Conservation (phyloP, 2,113 vertebrate species). For the Leucosticte australis region DNA sequence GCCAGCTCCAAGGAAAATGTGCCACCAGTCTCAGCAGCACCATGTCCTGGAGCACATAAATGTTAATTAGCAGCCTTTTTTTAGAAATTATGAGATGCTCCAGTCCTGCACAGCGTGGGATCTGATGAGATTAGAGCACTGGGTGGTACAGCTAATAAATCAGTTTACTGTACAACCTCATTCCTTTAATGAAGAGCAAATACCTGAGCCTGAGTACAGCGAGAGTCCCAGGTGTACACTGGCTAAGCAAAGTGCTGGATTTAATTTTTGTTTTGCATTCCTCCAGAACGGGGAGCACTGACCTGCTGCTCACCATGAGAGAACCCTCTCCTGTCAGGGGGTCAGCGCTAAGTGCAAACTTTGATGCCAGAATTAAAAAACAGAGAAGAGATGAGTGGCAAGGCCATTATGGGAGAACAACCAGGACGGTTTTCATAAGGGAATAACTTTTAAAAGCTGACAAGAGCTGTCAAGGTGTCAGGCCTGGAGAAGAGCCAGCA, state of each 20-base stretch:
- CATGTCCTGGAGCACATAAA: neutral
- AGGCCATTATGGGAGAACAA: conserved; percentile 12
- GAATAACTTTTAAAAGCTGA: conserved; percentile 43
- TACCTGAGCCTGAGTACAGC: neutral
- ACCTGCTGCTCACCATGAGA: neutral
- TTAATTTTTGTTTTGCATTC: neutral
- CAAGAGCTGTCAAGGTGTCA: conserved; percentile 62
- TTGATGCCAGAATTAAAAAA: conserved; percentile 26
- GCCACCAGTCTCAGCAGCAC: neutral
- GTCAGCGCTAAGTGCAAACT: neutral
- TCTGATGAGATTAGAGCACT: conserved; percentile 20
- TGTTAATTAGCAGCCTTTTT: conserved; percentile 9
- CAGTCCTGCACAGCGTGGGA: conserved; percentile 10
- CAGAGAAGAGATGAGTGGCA: neutral
- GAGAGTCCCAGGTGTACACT: neutral
- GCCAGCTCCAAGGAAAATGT: neutral
- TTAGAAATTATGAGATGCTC: conserved; percentile 21
- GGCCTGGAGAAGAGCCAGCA: conserved; percentile 18
- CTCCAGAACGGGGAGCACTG: neutral
- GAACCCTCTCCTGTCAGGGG: neutral
- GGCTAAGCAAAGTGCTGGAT: neutral
- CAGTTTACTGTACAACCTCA: conserved; percentile 27
- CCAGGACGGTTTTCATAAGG: neutral
- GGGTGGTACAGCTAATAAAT: conserved; percentile 28
- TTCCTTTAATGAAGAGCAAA: conserved; percentile 45